Conservation (phyloP, 2,113 vertebrate species). For the Menidia beryllina region DNA sequence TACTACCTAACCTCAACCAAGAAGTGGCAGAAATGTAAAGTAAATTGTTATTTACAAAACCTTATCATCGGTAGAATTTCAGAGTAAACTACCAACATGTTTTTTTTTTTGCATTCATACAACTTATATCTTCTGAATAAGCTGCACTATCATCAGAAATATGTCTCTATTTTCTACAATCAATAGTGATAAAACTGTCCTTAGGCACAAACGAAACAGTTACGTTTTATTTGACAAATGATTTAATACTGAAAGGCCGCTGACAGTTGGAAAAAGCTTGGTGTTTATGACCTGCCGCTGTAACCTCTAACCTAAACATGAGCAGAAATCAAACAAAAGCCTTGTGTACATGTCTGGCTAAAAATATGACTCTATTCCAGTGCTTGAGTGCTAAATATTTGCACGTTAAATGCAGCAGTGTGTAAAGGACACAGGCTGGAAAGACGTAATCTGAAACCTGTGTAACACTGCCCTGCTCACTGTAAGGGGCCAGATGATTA, state of each 20-base stretch:
- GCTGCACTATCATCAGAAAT: not conserved
- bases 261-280: slow-evolving; percentile 8
- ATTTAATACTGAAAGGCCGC: not conserved
- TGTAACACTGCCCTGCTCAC: slow-evolving; percentile 34
- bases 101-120: not conserved
- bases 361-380: slow-evolving; percentile 60
- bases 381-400: slow-evolving; percentile 53
- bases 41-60: too few species aligned
- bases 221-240: slow-evolving; percentile 3
- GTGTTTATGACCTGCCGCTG: slow-evolving; percentile 15
- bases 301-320: slow-evolving; percentile 48
- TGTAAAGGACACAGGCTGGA: slow-evolving; percentile 55
- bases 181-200: not conserved
- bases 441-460: slow-evolving; percentile 57
- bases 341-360: slow-evolving; percentile 34
- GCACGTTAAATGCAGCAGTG: slow-evolving; percentile 53
- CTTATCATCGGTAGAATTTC: not conserved
- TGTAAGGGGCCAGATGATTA: slow-evolving; percentile 48
- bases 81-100: not conserved
- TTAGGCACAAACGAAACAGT: not conserved
- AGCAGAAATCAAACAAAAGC: slow-evolving; percentile 56
- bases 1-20: too few species aligned
- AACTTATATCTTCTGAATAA: not conserved
- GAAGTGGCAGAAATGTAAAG: too few species aligned
- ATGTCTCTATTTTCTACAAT: not conserved